phyloP scores from a whole-genome alignment of 1,140 invertebrate species.

The Zaprionus davidi region DNA sequence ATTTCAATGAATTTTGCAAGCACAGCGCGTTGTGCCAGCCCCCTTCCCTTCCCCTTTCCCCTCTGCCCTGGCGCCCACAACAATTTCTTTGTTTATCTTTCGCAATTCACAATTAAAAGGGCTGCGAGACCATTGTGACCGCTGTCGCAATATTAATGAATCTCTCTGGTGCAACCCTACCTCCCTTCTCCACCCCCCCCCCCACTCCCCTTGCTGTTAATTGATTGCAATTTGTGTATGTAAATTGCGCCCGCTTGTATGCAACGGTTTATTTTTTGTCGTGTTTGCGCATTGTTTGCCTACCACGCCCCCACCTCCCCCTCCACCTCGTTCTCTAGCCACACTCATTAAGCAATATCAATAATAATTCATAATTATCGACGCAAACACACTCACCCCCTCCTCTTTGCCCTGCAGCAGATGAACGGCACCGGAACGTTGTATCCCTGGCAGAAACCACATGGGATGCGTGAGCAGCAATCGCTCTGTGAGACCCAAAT shows the following conservation, averaged over 20 bases:
- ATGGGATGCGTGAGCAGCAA: slow-evolving; percentile 96
- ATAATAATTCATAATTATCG: slow-evolving; percentile 71
- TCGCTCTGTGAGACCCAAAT: slow-evolving; percentile 93
- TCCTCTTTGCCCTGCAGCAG: slow-evolving; percentile 96
- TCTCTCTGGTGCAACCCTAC: slow-evolving; percentile 32
- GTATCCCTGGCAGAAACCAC: slow-evolving; percentile 97
- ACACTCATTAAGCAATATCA: slow-evolving; percentile 69
- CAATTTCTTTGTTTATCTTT: slow-evolving; percentile 82
- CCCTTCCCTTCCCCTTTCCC: background rate
- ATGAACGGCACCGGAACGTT: slow-evolving; percentile 95
- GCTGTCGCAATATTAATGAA: slow-evolving; percentile 80
- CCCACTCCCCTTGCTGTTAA: slow-evolving; percentile 41
- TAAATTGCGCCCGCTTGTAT: slow-evolving; percentile 58
- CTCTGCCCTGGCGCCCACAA: slow-evolving; percentile 12
- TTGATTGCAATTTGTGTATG: slow-evolving; percentile 80
- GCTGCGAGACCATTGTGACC: slow-evolving; percentile 65
- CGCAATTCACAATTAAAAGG: slow-evolving; percentile 81
- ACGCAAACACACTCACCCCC: slow-evolving; percentile 88
- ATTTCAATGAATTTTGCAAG: slow-evolving; percentile 78
- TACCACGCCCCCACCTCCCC: background rate
- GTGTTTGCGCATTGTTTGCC: slow-evolving; percentile 53
- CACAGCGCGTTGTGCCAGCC: slow-evolving; percentile 45
- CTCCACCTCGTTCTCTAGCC: slow-evolving; percentile 2
- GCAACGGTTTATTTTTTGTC: slow-evolving; percentile 50
- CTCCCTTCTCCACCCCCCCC: background rate